Conservation (phyloP, 2,797 vertebrate genomes). For the Pseudocheirus occidentalis region DNA sequence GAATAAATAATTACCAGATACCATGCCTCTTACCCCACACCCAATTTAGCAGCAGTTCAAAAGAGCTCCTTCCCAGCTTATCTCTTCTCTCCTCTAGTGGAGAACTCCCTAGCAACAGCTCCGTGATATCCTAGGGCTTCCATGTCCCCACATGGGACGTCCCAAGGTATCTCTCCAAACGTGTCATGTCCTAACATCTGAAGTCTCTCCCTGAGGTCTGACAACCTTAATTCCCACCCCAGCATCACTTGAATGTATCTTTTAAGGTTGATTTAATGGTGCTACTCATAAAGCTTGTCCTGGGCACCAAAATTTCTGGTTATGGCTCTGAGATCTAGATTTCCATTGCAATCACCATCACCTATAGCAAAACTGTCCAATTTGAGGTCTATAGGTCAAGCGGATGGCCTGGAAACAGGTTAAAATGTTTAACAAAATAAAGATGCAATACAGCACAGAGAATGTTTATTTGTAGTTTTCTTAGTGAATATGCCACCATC, state of each 20-base stretch:
- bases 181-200: neutral
- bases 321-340: neutral
- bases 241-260: neutral
- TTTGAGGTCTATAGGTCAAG: neutral
- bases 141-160: neutral
- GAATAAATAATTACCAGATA: neutral
- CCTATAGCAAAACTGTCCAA: neutral
- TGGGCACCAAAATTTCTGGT: neutral
- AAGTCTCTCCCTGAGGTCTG: neutral
- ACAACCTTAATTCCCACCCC: neutral
- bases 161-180: neutral
- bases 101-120: neutral
- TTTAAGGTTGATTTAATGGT: neutral
- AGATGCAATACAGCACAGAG: neutral
- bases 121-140: neutral
- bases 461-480: neutral
- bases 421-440: neutral
- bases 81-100: neutral
- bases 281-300: neutral
- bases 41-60: neutral
- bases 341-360: neutral
- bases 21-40: neutral
- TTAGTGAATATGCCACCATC: neutral
- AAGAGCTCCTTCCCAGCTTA: neutral
- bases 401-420: neutral